These are phyloP conservation scores for Cyprinodon diabolis DNA, from an alignment of 2,797 vertebrate species.

Conservation along the genomic window DNA sequence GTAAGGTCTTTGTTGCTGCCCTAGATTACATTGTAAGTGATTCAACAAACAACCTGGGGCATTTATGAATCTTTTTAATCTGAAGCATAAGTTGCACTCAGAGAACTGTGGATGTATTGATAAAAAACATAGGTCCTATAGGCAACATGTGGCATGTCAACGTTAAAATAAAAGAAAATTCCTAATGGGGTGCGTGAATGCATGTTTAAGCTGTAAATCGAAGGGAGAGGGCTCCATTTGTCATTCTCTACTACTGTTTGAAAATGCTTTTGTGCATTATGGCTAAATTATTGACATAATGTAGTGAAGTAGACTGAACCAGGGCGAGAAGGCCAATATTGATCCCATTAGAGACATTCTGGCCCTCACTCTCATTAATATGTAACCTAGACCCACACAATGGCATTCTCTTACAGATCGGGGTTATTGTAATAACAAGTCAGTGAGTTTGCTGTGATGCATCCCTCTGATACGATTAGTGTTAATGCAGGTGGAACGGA, in stretches of 20 bases:
- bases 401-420: slow-evolving; percentile 18
- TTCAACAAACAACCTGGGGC: slow-evolving; percentile 51
- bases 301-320: slow-evolving; percentile 16
- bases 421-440: slow-evolving; percentile 11
- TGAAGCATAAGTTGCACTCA: slow-evolving; percentile 20
- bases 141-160: slow-evolving; percentile 10
- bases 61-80: slow-evolving; percentile 21
- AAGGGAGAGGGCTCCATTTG: slow-evolving; percentile 24
- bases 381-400: slow-evolving; percentile 23
- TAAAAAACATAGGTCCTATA: slow-evolving; percentile 10
- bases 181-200: slow-evolving; percentile 17
- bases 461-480: slow-evolving; percentile 18
- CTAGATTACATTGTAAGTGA: slow-evolving; percentile 49
- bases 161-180: slow-evolving; percentile 1
- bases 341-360: slow-evolving; percentile 33
- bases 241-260: slow-evolving; percentile 7
- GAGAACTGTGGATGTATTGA: slow-evolving; percentile 28
- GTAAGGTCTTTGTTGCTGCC: slow-evolving; percentile 47
- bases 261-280: slow-evolving; percentile 35
- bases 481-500: slow-evolving; percentile 23
- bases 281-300: slow-evolving; percentile 29
- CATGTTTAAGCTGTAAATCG: slow-evolving; percentile 33
- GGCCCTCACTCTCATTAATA: slow-evolving; percentile 36
- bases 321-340: slow-evolving; percentile 44
- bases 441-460: slow-evolving; percentile 12